phyloP scores from a whole-genome alignment of 2,113 vertebrate genomes.

The Pelmatolapia mariae region DNA sequence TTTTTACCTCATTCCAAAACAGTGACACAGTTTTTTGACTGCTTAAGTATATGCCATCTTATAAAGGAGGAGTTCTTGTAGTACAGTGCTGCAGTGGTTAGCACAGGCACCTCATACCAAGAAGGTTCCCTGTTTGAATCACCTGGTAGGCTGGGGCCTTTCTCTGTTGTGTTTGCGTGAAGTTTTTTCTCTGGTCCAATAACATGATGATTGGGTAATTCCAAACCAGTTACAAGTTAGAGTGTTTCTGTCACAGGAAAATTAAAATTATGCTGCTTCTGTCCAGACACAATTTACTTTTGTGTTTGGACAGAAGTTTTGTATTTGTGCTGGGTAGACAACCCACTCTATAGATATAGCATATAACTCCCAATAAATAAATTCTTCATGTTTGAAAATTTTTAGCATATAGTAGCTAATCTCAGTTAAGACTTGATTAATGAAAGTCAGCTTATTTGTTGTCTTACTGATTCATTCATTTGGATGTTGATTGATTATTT shows the following conservation, averaged over 20 bases:
- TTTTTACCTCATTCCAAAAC: neutral
- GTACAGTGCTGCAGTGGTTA: neutral
- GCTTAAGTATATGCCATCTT: neutral
- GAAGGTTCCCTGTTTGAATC: neutral
- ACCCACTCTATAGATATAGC: neutral
- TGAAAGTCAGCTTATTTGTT: neutral
- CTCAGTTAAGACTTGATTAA: neutral
- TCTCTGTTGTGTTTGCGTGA: neutral
- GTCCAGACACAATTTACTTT: neutral
- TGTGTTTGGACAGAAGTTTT: neutral
- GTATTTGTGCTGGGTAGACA: neutral
- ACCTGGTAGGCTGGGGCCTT: neutral
- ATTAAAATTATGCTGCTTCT: neutral
- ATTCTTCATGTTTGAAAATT: neutral
- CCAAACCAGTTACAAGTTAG: neutral
- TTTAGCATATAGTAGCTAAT: neutral
- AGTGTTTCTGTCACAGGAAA: neutral
- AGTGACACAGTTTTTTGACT: neutral
- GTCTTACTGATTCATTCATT: neutral
- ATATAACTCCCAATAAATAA: neutral
- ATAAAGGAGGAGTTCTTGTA: neutral
- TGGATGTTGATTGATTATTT: neutral
- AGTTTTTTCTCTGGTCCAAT: neutral
- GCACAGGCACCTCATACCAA: neutral
- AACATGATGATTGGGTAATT: neutral